Evolutionary conservation across 2,888 invertebrate species (phyloP).

Genomic region (Clitarchus hookeri): DNA sequence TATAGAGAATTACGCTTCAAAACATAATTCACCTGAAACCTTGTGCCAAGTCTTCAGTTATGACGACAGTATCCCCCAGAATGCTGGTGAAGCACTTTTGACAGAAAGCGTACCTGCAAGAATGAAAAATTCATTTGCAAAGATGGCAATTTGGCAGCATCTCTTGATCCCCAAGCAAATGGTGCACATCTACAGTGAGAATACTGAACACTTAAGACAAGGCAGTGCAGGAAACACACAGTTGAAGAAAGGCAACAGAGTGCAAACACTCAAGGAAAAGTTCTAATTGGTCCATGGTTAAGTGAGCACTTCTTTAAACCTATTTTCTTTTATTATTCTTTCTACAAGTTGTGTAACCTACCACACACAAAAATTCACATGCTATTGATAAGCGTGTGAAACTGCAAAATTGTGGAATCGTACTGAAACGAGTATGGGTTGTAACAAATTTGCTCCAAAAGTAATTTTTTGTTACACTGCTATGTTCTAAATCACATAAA

Average conservation of each 20-base stretch:
- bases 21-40: conserved; percentile 84
- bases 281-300: background rate
- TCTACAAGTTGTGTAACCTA: no score
- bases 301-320: no score
- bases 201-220: background rate
- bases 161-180: no score
- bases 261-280: conserved; percentile 42
- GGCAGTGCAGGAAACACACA: conserved; percentile 36
- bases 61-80: conserved; percentile 95
- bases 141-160: no score
- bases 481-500: no score
- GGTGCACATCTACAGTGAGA: background rate
- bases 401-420: no score
- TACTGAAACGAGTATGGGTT: no score
- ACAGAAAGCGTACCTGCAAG: conserved; percentile 98
- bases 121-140: conserved; percentile 54
- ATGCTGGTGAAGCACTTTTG: conserved; percentile 99
- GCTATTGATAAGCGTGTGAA: background rate
- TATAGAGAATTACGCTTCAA: no score
- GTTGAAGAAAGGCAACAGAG: conserved; percentile 47
- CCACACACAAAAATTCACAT: no score
- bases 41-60: conserved; percentile 96
- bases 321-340: no score
- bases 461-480: no score
- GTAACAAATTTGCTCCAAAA: no score